These are phyloP conservation scores for Sphecodes monilicornis DNA, from an alignment of 2,888 invertebrate genomes.

Conservation along the genomic window DNA sequence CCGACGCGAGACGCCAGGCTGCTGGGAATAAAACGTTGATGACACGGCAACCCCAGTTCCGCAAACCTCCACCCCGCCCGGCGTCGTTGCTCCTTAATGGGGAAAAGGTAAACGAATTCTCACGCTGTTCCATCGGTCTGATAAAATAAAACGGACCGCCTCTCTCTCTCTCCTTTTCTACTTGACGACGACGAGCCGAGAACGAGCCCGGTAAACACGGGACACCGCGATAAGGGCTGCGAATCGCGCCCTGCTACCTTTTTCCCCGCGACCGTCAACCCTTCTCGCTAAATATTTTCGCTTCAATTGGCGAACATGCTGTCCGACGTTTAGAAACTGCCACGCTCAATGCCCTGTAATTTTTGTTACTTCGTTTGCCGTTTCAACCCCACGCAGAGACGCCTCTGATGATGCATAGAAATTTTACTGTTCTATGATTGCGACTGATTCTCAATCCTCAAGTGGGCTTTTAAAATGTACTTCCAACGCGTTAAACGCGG, in stretches of 20 bases:
- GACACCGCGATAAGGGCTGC: constrained; percentile 36
- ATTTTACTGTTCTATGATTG: neutral
- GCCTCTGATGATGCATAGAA: neutral
- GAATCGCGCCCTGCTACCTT: constrained; percentile 12
- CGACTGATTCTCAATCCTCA: neutral
- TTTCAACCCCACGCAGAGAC: neutral
- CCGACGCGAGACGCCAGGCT: constrained; percentile 21
- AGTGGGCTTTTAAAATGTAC: neutral
- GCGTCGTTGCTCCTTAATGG: constrained; percentile 76
- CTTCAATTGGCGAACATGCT: neutral
- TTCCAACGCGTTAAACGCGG: too few species aligned
- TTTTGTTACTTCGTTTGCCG: neutral
- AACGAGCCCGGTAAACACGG: constrained; percentile 54
- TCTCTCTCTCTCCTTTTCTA: constrained; percentile 43
- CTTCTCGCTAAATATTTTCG: constrained; percentile 11
- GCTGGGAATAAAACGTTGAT: constrained; percentile 78
- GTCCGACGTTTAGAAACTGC: constrained; percentile 13
- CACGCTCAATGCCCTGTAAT: neutral
- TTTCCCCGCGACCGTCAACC: neutral
- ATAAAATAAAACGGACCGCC: constrained; percentile 75
- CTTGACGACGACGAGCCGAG: constrained; percentile 46
- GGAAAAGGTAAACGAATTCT: constrained; percentile 79
- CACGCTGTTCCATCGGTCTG: constrained; percentile 75
- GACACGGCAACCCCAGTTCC: constrained; percentile 75
- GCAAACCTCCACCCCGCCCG: constrained; percentile 71